Conservation (phyloP, 2,888 invertebrate genomes). For the Nomada fucata region DNA sequence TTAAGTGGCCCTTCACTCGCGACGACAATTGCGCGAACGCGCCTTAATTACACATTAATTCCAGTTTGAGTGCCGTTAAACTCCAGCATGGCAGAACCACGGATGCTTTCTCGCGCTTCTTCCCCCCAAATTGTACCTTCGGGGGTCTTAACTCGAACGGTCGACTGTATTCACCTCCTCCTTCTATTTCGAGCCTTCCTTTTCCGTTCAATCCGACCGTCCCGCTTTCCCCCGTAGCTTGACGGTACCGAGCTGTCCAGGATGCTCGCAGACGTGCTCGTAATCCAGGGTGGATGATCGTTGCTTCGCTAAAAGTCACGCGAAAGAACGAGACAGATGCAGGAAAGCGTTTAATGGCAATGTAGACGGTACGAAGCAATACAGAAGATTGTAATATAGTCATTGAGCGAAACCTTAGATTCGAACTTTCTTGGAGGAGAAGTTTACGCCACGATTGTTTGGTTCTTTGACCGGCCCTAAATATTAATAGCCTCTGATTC, state of each 20-base stretch:
- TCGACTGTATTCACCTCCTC: constrained; percentile 37
- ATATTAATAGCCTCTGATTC: neutral
- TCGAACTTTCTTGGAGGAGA: constrained; percentile 3
- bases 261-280: constrained; percentile 43
- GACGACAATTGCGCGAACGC: constrained; percentile 74
- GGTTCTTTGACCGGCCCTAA: neutral
- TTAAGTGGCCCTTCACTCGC: constrained; percentile 69
- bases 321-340: constrained; percentile 40
- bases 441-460: neutral
- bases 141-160: constrained; percentile 68
- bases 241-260: constrained; percentile 10
- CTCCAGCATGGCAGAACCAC: constrained; percentile 60
- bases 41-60: constrained; percentile 78
- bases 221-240: constrained; percentile 12
- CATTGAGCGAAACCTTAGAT: neutral
- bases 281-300: constrained; percentile 55
- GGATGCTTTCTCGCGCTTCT: constrained; percentile 65
- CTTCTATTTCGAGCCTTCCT: constrained; percentile 34
- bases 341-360: constrained; percentile 48
- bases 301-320: constrained; percentile 38
- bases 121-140: constrained; percentile 72
- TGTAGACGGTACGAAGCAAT: neutral
- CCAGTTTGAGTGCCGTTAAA: constrained; percentile 74
- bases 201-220: constrained; percentile 42
- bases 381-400: constrained; percentile 4